A percentile compares a stretch with the other conserved stretches of the same genome.
Evolutionary conservation across 2,113 vertebrate species (phyloP).

Genomic region (Charadrius vociferus): DNA sequence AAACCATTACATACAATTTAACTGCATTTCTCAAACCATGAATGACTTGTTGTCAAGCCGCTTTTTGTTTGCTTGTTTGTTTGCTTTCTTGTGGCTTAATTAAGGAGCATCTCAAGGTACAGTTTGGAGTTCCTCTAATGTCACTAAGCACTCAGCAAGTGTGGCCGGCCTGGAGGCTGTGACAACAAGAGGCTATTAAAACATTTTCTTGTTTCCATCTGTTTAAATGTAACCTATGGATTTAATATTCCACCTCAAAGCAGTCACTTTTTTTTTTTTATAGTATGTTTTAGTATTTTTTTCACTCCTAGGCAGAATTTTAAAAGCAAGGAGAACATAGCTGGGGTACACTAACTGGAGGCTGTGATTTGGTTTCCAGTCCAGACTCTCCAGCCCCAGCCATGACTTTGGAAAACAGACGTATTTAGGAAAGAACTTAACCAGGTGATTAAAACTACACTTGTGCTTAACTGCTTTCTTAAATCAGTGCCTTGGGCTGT

Average conservation of each 20-base stretch:
- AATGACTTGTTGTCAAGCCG: background rate
- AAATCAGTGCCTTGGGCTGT: background rate
- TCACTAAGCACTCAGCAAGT: background rate
- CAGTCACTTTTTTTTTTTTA: background rate
- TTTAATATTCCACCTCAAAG: background rate
- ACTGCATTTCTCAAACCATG: constrained; percentile 10
- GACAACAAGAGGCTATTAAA: background rate
- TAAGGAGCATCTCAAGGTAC: background rate
- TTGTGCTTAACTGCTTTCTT: background rate
- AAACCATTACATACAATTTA: constrained; percentile 1
- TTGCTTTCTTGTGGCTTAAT: background rate
- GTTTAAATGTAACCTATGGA: background rate
- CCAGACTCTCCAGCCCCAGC: background rate
- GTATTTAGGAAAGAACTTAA: background rate
- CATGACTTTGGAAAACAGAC: background rate
- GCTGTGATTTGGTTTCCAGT: background rate
- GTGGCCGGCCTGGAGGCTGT: background rate
- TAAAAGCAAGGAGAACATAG: background rate
- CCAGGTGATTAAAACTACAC: background rate
- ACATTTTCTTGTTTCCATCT: background rate
- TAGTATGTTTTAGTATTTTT: background rate
- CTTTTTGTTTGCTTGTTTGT: background rate
- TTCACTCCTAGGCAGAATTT: background rate
- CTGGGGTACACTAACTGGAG: background rate
- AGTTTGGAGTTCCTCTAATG: background rate